Base-by-base conservation (phyloP, 1,140 invertebrate genomes). In the Hormaphis cornu region DNA sequence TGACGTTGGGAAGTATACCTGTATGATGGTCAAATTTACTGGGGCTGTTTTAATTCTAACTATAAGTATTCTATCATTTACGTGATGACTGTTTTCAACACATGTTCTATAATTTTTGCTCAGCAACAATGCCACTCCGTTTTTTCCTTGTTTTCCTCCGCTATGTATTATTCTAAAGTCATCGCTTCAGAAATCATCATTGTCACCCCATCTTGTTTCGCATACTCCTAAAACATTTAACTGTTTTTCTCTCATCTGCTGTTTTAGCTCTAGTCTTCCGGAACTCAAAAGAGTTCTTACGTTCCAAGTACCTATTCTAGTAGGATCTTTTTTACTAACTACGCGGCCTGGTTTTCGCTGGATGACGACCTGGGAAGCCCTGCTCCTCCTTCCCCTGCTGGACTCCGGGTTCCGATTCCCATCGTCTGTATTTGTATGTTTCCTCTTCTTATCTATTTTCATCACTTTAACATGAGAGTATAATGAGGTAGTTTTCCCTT, bases 181-280 rank as follows among this genome's bases (percentile, higher is more conserved):
- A 48, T 48, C n/a, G 20, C 20, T 48, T 12, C 44, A 48, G 18
- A 48, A 48, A 20, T 48, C n/a, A 3, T 22, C 58, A 71, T 42
- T 72, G 6, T 24, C 52, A 20, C 33, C 22, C 7, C 52, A 70
- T 58, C 69, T 56, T 18, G 28, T 56, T 52, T 70, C 50, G 53
- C 50, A n/a, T 54, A 70, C 14, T 56, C 69, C 48, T 70, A 69
- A 24, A 5, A 69, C 50, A 54, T 69, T 30, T 50, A 69, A 50
- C 40, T 54, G 24, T n/a, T 46, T 35, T 56, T 33, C 53, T 70
- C 53, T 33, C 50, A 70, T 35, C 26, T 70, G 48, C 37, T 70
- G 5, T 16, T 28, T 70, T 4, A 70, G 10, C 40, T 70, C 46
- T 70, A 70, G 37, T 70, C 53, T 70, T 26, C 46, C 26, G 33